Base-by-base conservation (phyloP, 2,888 invertebrate species). In the Heliconius erato region DNA sequence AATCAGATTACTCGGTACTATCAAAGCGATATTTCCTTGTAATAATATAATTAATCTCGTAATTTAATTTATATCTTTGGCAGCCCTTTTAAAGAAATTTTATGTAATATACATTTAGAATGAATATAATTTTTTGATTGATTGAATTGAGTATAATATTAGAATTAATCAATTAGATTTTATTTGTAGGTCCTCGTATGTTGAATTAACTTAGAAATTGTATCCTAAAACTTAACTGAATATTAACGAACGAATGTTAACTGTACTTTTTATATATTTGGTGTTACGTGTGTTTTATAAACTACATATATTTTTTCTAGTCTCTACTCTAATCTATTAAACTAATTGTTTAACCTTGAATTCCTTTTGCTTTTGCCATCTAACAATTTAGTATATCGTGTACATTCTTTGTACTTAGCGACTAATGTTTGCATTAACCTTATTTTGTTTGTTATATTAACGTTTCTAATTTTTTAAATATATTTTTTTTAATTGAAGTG, bases 21-120 rank as follows among this genome's bases (percentile, higher is more conserved):
- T 32, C 49, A 6, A 49, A 65, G 2, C 9, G 7, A n/a, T 69
- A 71, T 68, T 79, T 69, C 26, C 9, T 26, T 26, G 6, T n/a
- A n/a, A 69, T 35, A 40, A 69, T 35, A 35, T 12, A 69, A 35
- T 32, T 35, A 23, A 71, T 71, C 5, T 71, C n/a, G 4, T n/a
- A 71, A 1, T 71, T 14, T 40, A 19, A 19, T 28, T 59, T 49
- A 65, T 28, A 65, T 28, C 28, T 83, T 84, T 84, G 84, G 84
- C 84, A 84, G 84, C 84, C 84, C 84, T 84, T 84, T 76, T 35
- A 11, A 63, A 67, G 78, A 74, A 49, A 74, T 79, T 79, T 23
- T 80, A 69, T 79, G 26, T 32, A n/a, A n/a, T n/a, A 74, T 59
- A 54, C 32, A 32, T 35, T 72, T 35, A 59, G 44, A 72, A 59